Base-by-base conservation (phyloP, 2,888 invertebrate species). In the Endomychus coccineus region DNA sequence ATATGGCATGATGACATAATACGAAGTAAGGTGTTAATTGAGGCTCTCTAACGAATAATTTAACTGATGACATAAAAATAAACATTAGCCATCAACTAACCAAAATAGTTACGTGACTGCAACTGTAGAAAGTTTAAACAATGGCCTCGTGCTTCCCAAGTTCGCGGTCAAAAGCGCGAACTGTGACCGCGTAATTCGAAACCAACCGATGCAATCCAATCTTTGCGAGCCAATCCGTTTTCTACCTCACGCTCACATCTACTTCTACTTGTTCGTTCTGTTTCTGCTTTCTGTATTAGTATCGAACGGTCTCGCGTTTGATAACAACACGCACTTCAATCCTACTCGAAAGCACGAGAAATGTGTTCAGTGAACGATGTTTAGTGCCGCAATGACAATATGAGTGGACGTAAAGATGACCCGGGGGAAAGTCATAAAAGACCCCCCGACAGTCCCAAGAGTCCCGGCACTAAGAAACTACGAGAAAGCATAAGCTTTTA, bases 401-500 rank as follows among this genome's bases (percentile, higher is more conserved):
- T 59, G 59, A 58, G 57, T 46, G 48, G 47, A 34, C 50, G 54
- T 30, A 34, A 43, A 22, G 46, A 49, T 40, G 49, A 54, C 37
- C 41, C 45, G 23, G 48, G 48, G 32, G 49, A 47, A 49, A 59
- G 45, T 47, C 50, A 47, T 32, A 58, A 54, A 43, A 44, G 53
- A 45, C 53, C 58, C 37, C 56, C 51, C 35, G 49, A 58, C 38
- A 55, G 58, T 22, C 62, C 63, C 11, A 47, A 56, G 30, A 64
- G 59, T 45, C 60, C 68, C 51, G 58, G 64, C 48, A 61, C 56
- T 51, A 65, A 67, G 39, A 68, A 78, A 50, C 73, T 86, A 42
- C 74, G 77, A 45, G 80, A 84, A 56, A 77, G 83, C 52, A 85
- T 87, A 50, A 77, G 74, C 50, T 83, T 84, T 62, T 87, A 83